Conservation (phyloP, 2,797 vertebrate species). For the Peromyscus eremicus region DNA sequence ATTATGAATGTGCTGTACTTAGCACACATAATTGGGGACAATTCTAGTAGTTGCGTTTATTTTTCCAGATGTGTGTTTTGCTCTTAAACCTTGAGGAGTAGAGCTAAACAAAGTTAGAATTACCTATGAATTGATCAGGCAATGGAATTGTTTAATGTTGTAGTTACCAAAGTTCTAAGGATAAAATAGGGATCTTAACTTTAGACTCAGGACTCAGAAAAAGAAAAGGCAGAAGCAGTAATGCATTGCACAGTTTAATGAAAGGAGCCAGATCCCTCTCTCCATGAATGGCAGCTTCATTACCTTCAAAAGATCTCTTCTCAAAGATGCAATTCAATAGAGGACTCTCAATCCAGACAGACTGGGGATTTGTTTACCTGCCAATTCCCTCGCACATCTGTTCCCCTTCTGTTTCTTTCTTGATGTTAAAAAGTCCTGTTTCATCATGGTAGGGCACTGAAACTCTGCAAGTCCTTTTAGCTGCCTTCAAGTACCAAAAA, state of each 20-base stretch:
- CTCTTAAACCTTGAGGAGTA: slow-evolving; percentile 3
- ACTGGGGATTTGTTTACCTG: slow-evolving; percentile 76
- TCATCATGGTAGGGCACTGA: slow-evolving; percentile 7
- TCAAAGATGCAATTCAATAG: slow-evolving; percentile 71
- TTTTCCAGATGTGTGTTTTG: slow-evolving; percentile 52
- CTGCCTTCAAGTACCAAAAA: slow-evolving; percentile 83
- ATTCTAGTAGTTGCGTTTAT: slow-evolving; percentile 51
- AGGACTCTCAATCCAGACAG: slow-evolving; percentile 66
- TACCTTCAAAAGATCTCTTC: slow-evolving; percentile 74
- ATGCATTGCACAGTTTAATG: slow-evolving; percentile 17
- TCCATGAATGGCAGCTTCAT: slow-evolving; percentile 64
- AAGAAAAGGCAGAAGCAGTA: slow-evolving; percentile 29
- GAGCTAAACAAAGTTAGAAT: not conserved
- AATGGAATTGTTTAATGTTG: not conserved
- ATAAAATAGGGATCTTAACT: not conserved
- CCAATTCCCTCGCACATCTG: slow-evolving; percentile 72
- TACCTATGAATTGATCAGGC: slow-evolving; percentile 19
- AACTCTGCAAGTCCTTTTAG: slow-evolving; percentile 75
- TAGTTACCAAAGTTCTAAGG: not conserved
- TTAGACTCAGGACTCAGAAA: not conserved
- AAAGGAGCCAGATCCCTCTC: slow-evolving; percentile 3
- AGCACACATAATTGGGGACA: slow-evolving; percentile 47
- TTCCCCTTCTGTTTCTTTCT: slow-evolving; percentile 75
- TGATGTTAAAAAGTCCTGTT: slow-evolving; percentile 69
- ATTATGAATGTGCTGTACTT: slow-evolving; percentile 41